Conservation (phyloP, 2,888 invertebrate species). For the Deilephila porcellus region DNA sequence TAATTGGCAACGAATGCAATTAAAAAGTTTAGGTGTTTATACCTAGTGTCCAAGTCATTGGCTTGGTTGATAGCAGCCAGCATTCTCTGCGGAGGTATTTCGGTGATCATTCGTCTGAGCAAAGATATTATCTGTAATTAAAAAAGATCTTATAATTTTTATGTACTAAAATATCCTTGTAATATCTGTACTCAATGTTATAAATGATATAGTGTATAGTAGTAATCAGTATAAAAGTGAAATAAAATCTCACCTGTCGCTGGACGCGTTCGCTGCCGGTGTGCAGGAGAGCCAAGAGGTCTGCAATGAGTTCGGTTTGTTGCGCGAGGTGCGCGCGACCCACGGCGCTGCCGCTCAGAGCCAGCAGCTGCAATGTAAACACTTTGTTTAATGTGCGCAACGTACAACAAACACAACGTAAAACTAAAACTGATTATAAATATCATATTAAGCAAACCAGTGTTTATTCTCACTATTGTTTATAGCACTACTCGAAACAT, state of each 20-base stretch:
- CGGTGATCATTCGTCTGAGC: conserved; percentile 93
- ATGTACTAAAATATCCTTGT: no score
- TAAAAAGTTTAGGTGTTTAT: conserved; percentile 24
- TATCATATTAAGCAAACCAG: no score
- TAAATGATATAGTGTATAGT: no score
- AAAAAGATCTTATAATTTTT: neutral
- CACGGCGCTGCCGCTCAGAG: conserved; percentile 95
- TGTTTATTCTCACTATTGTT: no score
- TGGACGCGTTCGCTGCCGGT: conserved; percentile 98
- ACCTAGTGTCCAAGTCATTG: conserved; percentile 64
- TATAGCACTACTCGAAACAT: no score
- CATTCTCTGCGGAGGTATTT: conserved; percentile 93
- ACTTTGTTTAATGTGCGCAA: neutral
- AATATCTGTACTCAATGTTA: no score
- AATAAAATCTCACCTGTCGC: conserved; percentile 88
- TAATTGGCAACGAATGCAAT: no score
- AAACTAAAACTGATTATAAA: no score
- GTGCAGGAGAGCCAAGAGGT: conserved; percentile 94
- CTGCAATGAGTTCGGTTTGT: conserved; percentile 92
- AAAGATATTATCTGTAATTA: conserved; percentile 90
- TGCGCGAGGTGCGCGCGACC: conserved; percentile 96
- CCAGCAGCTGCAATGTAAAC: conserved; percentile 83
- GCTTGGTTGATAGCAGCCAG: conserved; percentile 89
- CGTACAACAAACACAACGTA: no score
- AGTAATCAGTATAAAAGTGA: no score